phyloP scores from a whole-genome alignment of 2,797 vertebrate genomes.

The Gambelia wislizenii region DNA sequence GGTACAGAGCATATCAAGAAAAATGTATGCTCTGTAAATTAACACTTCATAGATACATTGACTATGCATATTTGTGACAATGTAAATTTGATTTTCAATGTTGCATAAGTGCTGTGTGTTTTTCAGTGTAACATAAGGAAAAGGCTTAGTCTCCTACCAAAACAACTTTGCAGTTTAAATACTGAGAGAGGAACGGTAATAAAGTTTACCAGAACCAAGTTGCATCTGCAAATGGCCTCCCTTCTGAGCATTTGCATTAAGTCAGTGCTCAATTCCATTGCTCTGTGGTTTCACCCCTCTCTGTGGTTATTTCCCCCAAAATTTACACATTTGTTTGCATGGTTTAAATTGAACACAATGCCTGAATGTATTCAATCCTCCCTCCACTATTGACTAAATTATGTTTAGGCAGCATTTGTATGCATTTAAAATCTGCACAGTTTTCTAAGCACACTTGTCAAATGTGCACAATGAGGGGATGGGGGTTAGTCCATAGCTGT shows the following conservation, averaged over 20 bases:
- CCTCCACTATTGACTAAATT: neutral
- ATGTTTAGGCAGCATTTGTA: neutral
- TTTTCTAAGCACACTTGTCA: neutral
- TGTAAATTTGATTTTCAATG: neutral
- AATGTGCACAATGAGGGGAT: neutral
- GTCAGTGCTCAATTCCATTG: neutral
- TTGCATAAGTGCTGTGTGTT: neutral
- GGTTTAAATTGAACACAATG: neutral
- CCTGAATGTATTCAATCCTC: neutral
- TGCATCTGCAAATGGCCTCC: neutral
- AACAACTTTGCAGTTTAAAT: neutral
- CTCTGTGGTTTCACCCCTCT: neutral
- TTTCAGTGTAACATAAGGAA: neutral
- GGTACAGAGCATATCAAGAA: neutral
- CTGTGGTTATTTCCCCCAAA: neutral
- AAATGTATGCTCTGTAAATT: neutral
- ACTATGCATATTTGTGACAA: neutral
- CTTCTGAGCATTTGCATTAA: neutral
- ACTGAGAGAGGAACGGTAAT: neutral
- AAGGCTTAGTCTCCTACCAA: neutral
- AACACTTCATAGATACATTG: neutral
- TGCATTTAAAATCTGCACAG: neutral
- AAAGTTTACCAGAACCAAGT: neutral
- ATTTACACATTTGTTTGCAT: neutral
- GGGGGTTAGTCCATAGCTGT: too few species aligned